Percentiles rank a stretch among this genome's conserved stretches.
Conservation (phyloP, 2,113 vertebrate genomes). For the Nycticorax nycticorax region DNA sequence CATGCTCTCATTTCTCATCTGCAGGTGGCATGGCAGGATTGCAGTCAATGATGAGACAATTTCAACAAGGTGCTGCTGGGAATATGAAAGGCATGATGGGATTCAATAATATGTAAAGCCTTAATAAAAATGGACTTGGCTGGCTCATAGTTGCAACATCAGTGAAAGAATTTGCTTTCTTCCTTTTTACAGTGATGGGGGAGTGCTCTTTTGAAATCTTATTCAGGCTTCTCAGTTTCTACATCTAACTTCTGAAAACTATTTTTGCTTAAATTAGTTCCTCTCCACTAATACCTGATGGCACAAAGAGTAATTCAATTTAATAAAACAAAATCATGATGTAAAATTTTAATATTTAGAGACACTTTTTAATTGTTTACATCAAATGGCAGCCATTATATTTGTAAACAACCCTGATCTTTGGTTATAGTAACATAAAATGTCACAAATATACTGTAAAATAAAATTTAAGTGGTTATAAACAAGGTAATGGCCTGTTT, state of each 20-base stretch:
- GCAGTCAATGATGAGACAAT: conserved; percentile 99
- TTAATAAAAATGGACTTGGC: conserved; percentile 76
- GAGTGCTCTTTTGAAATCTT: conserved; percentile 55
- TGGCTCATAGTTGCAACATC: conserved; percentile 70
- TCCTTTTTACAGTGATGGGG: conserved; percentile 63
- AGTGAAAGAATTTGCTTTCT: conserved; percentile 66
- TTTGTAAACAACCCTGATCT: conserved; percentile 76
- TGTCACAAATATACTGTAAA: conserved; percentile 79
- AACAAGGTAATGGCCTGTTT: conserved; percentile 13
- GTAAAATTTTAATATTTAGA: conserved; percentile 81
- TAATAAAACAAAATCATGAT: conserved; percentile 70
- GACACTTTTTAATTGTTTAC: conserved; percentile 77
- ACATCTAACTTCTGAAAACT: conserved; percentile 72
- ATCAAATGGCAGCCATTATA: conserved; percentile 74
- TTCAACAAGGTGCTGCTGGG: conserved; percentile 97
- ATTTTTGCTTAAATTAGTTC: conserved; percentile 75
- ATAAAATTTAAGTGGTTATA: conserved; percentile 79
- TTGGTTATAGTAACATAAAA: conserved; percentile 75
- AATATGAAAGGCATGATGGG: conserved; percentile 99
- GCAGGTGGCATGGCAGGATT: conserved; percentile 97
- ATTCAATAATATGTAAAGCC: conserved; percentile 98
- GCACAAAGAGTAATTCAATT: conserved; percentile 70
- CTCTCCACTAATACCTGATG: conserved; percentile 62
- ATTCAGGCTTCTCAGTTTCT: conserved; percentile 59
- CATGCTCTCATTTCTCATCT: background rate